Evolutionary conservation across 2,888 invertebrate genomes (phyloP).

Genomic region (Thymelicus lineola): DNA sequence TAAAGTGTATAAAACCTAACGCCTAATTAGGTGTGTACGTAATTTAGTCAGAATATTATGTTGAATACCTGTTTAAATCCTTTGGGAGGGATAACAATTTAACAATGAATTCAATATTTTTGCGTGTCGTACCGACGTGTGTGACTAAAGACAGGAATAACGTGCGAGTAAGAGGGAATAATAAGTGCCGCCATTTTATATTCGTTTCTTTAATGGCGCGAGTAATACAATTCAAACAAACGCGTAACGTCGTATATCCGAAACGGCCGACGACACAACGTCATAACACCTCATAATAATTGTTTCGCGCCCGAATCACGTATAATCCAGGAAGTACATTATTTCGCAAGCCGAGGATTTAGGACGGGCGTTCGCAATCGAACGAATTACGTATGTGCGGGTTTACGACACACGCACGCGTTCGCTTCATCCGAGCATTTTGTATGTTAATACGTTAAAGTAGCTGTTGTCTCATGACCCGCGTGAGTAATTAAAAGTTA

Average conservation of each 20-base stretch:
- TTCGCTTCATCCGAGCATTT: slow-evolving; percentile 33
- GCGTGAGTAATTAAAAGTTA: not conserved
- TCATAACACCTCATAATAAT: slow-evolving; percentile 24
- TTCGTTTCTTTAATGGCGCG: too few species aligned
- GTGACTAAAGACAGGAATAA: too few species aligned
- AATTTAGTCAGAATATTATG: too few species aligned
- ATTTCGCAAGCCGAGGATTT: slow-evolving; percentile 46
- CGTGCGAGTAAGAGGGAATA: too few species aligned
- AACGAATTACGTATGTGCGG: slow-evolving; percentile 40
- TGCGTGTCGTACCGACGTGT: too few species aligned
- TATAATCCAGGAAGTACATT: slow-evolving; percentile 32
- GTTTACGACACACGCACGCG: slow-evolving; percentile 40
- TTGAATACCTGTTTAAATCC: too few species aligned
- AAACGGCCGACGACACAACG: not conserved
- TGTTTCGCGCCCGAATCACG: slow-evolving; percentile 23
- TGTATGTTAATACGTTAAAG: slow-evolving; percentile 32
- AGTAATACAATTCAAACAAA: too few species aligned
- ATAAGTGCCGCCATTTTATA: too few species aligned
- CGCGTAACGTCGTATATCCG: not conserved
- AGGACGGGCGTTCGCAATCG: slow-evolving; percentile 42
- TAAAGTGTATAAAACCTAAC: too few species aligned
- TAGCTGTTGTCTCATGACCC: slow-evolving; percentile 8
- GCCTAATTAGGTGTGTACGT: too few species aligned
- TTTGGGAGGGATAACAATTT: too few species aligned
- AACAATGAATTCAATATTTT: too few species aligned